Conservation (phyloP, 2,888 invertebrate species). For the Acronicta aceris region DNA sequence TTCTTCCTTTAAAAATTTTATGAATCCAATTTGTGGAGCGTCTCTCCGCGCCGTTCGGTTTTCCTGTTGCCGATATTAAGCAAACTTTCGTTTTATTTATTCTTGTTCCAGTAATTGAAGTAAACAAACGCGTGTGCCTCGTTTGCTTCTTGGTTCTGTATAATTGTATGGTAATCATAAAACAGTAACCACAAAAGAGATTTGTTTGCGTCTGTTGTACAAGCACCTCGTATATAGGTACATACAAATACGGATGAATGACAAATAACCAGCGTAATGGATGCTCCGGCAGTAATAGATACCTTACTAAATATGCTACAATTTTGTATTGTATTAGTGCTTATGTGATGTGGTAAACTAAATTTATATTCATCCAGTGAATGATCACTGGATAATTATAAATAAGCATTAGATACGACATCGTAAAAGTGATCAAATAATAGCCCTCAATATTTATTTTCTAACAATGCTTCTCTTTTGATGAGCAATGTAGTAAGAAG, state of each 20-base stretch:
- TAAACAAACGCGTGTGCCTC: conserved; percentile 24
- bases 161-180: conserved; percentile 13
- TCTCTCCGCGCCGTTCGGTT: conserved; percentile 2
- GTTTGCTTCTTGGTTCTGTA: conserved; percentile 10
- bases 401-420: no score
- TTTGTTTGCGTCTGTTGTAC: conserved; percentile 6
- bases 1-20: conserved; percentile 15
- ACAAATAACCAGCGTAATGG: conserved; percentile 7
- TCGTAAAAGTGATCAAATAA: no score
- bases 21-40: conserved; percentile 10
- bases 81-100: conserved; percentile 23
- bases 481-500: no score
- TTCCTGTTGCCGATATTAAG: conserved; percentile 16
- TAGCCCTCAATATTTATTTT: no score
- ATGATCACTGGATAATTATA: no score
- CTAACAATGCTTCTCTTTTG: no score
- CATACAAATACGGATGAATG: background rate
- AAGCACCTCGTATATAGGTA: background rate
- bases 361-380: conserved; percentile 17
- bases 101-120: conserved; percentile 20
- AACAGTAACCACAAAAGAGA: conserved; percentile 20
- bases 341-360: conserved; percentile 10
- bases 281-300: conserved; percentile 4
- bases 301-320: conserved; percentile 8
- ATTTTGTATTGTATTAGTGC: no score